Evolutionary conservation across 2,113 vertebrate species (phyloP).

Genomic region (Empidonax traillii): DNA sequence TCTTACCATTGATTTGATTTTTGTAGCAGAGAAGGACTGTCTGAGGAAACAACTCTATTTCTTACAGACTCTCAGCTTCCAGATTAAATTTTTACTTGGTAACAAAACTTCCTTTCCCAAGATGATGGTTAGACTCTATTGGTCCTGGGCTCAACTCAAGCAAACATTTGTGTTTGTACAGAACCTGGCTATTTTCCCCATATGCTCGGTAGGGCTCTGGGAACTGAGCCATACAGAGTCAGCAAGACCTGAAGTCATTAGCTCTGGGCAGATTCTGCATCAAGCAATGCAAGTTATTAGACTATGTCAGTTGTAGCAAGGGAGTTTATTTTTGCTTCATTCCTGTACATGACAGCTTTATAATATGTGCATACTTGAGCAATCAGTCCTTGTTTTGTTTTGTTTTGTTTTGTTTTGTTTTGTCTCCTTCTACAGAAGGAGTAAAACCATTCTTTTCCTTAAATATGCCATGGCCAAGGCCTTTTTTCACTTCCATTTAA

Average conservation of each 20-base stretch:
- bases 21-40: slow-evolving; percentile 48
- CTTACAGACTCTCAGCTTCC: slow-evolving; percentile 67
- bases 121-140: slow-evolving; percentile 57
- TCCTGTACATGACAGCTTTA: slow-evolving; percentile 45
- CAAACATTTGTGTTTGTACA: slow-evolving; percentile 72
- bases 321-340: slow-evolving; percentile 46
- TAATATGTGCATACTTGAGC: background rate
- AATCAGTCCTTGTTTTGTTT: background rate
- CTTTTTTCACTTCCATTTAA: background rate
- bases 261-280: background rate
- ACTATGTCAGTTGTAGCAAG: slow-evolving; percentile 21
- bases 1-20: slow-evolving; percentile 53
- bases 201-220: slow-evolving; percentile 55
- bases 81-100: slow-evolving; percentile 70
- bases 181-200: slow-evolving; percentile 66
- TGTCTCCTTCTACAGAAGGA: background rate
- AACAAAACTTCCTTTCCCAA: slow-evolving; percentile 71
- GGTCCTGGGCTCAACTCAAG: slow-evolving; percentile 59
- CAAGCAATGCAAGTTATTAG: slow-evolving; percentile 15
- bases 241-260: slow-evolving; percentile 49
- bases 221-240: slow-evolving; percentile 53
- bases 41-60: slow-evolving; percentile 49
- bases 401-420: too few relatives aligned
- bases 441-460: background rate
- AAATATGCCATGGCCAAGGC: background rate